Evolutionary conservation across 2,888 invertebrate genomes (phyloP).

Genomic region (Sinohyriopsis cumingii): DNA sequence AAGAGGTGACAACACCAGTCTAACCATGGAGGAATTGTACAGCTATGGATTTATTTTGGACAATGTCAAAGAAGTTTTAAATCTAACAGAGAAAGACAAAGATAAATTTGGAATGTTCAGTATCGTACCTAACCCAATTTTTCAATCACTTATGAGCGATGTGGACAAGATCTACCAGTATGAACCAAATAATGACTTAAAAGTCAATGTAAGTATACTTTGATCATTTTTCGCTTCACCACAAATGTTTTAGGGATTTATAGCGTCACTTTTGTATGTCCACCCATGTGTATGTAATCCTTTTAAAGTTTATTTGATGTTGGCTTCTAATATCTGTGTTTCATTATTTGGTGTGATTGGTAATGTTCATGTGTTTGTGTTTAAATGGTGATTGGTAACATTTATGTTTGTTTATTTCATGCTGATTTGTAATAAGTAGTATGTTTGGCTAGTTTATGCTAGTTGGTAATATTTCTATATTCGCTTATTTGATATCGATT

Average conservation of each 20-base stretch:
- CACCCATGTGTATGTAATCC: no score
- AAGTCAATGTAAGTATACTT: constrained; percentile 82
- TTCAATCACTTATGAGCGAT: constrained; percentile 88
- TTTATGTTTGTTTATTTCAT: no score
- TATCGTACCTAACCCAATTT: constrained; percentile 92
- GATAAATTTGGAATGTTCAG: constrained; percentile 76
- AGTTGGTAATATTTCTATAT: no score
- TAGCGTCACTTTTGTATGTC: no score
- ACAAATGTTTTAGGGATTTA: no score
- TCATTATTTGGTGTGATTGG: no score
- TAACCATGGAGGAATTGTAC: constrained; percentile 70
- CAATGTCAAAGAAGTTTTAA: constrained; percentile 79
- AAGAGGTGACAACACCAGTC: background rate
- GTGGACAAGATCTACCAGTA: constrained; percentile 89
- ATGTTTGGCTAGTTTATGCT: no score
- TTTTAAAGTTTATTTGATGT: background rate
- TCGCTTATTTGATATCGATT: no score
- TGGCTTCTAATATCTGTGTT: background rate
- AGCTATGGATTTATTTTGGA: constrained; percentile 98
- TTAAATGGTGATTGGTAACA: no score
- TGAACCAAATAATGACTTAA: constrained; percentile 88
- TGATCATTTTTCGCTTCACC: no score
- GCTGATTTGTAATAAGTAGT: no score
- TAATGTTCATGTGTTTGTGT: no score
- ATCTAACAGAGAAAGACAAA: constrained; percentile 43